Evolutionary conservation across 2,113 vertebrate genomes (phyloP), one percentile per base, ranked within the genome.

Genomic region (Toxostoma redivivum): DNA sequence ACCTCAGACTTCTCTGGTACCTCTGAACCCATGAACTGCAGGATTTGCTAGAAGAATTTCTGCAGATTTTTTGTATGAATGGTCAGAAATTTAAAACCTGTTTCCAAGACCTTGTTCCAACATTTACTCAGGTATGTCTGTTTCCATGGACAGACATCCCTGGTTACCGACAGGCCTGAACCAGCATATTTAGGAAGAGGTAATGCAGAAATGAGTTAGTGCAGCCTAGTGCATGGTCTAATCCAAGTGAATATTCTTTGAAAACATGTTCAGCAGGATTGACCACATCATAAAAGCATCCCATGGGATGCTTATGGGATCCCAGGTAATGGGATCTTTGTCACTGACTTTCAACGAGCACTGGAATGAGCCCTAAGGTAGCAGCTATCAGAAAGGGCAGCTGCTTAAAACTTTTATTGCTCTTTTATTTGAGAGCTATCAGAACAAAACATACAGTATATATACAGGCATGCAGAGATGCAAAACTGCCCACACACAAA

Each of bases 331-430:
- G 21, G 66, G 30, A 87, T 72, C 62, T 92, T 90, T 54, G 51
- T 80, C 90, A 80, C 10, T 70, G 87, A 82, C 74, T 92, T 91
- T 82, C 30, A 85, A 28, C 35, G 66, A 91, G 42, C 24, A 40
- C 1, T 82, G 50, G 54, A 91, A 95, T 48, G 35, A 86, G 73
- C 28, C 87, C 50, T 87, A 51, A 74, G 82, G 82, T 44, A 90
- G 35, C 27, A 73, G 66, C 54, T 92, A 40, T 51, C 23, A 80
- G 45, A 88, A 95, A 93, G 74, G 64, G 84, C 62, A 95, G 66
- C 45, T 88, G 58, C 38, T 82, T 93, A 62, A 72, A 88, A 60
- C 45, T 80, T 85, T 70, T 72, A 77, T 38, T 66, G 54, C 78
- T 53, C 62, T 92, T 89, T 80, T 82, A 70, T 37, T 91, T 88